Conservation (phyloP, 2,797 vertebrate genomes). For the Neoniphon sammara region DNA sequence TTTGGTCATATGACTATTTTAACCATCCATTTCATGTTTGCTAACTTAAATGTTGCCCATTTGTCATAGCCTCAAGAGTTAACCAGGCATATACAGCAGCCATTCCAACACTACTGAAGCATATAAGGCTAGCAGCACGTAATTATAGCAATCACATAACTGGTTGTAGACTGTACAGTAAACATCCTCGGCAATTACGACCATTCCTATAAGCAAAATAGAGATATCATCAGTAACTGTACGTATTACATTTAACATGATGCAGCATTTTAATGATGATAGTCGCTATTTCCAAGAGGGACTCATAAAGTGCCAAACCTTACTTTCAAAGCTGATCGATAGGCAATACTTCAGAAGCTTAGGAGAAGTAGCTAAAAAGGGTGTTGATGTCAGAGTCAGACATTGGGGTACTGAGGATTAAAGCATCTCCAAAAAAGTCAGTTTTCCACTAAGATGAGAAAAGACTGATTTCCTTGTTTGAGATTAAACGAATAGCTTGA, state of each 20-base stretch:
- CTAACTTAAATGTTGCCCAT: constrained; percentile 44
- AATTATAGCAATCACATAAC: constrained; percentile 49
- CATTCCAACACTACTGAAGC: constrained; percentile 60
- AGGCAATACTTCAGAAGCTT: constrained; percentile 25
- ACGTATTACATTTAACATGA: constrained; percentile 63
- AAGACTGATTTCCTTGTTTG: too few species aligned
- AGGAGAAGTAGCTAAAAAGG: constrained; percentile 36
- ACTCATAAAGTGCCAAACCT: constrained; percentile 69
- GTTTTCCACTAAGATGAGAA: not conserved
- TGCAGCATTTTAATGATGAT: constrained; percentile 68
- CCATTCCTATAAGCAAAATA: constrained; percentile 69
- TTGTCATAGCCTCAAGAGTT: constrained; percentile 55
- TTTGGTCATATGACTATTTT: not conserved
- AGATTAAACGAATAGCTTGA: too few species aligned
- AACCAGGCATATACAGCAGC: constrained; percentile 54
- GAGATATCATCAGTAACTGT: constrained; percentile 60
- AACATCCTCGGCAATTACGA: constrained; percentile 58
- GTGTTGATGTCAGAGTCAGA: constrained; percentile 33
- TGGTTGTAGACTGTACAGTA: constrained; percentile 29
- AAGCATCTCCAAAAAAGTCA: too few species aligned
- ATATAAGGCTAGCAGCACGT: constrained; percentile 55
- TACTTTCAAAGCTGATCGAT: constrained; percentile 46
- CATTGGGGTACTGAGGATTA: not conserved
- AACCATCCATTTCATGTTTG: too few species aligned
- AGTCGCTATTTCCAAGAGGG: constrained; percentile 54